Evolutionary conservation across 2,888 invertebrate genomes (phyloP).

Genomic region (Auanema freiburgensis): DNA sequence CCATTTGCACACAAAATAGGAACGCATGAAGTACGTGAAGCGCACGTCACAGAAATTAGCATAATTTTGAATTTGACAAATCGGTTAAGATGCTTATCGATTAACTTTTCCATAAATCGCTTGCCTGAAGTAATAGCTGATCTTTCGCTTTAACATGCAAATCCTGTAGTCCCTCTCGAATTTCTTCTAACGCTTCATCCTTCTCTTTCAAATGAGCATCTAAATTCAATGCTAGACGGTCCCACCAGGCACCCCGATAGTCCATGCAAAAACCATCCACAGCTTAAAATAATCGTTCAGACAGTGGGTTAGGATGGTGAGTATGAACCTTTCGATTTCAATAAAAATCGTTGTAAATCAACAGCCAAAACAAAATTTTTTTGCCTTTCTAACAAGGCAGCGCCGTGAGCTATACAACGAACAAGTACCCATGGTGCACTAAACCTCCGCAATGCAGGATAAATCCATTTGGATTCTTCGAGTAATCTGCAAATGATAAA

Average conservation of each 20-base stretch:
- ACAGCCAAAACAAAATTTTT: constrained; percentile 69
- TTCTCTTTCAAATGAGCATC: constrained; percentile 65
- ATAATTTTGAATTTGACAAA: too few species aligned
- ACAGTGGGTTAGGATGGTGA: neutral
- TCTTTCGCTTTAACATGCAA: constrained; percentile 31
- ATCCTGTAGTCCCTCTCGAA: constrained; percentile 27
- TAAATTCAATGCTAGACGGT: constrained; percentile 73
- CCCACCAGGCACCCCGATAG: constrained; percentile 69
- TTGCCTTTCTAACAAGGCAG: constrained; percentile 68
- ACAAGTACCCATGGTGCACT: constrained; percentile 70
- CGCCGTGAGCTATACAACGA: constrained; percentile 66
- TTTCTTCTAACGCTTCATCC: constrained; percentile 25
- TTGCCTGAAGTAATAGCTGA: constrained; percentile 43
- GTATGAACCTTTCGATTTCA: constrained; percentile 66
- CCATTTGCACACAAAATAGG: too few species aligned
- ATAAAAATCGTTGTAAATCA: constrained; percentile 69
- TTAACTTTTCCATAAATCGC: constrained; percentile 24
- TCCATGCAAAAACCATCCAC: constrained; percentile 63
- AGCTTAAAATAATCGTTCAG: constrained; percentile 20
- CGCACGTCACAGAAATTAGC: too few species aligned
- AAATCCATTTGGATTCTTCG: neutral
- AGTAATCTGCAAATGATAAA: neutral
- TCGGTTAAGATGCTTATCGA: too few species aligned
- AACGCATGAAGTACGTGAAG: too few species aligned
- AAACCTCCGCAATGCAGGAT: constrained; percentile 70